Percentiles rank a stretch among this genome's conserved stretches.
phyloP scores from a whole-genome alignment of 2,113 vertebrate species.

The Sciurus niger region DNA sequence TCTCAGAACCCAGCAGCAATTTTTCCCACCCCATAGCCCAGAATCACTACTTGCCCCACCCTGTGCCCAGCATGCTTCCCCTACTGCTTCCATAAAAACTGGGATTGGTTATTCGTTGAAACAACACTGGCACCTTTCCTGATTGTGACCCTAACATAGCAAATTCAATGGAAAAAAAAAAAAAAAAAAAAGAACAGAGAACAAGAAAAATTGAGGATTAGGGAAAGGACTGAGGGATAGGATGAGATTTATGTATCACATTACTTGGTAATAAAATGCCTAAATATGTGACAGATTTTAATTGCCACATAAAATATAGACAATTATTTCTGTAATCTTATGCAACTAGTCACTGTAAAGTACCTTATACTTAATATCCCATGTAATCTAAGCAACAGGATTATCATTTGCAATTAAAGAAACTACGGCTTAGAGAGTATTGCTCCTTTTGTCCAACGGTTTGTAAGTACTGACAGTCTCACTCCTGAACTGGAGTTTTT shows the following conservation, averaged over 20 bases:
- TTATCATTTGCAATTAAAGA: background rate
- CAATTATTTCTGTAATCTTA: background rate
- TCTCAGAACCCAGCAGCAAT: rapidly evolving
- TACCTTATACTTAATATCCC: background rate
- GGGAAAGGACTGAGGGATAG: background rate
- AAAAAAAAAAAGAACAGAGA: background rate
- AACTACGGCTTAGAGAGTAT: background rate
- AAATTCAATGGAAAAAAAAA: background rate
- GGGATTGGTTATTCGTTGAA: background rate
- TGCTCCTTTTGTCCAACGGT: background rate
- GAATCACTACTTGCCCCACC: background rate
- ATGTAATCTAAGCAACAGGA: background rate
- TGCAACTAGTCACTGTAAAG: background rate
- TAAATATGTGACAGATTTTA: background rate
- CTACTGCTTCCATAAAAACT: background rate
- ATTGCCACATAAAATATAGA: background rate
- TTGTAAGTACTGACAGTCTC: background rate
- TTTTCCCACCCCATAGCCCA: background rate
- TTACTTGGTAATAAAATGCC: background rate
- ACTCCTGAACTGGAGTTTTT: background rate
- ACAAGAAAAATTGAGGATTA: background rate
- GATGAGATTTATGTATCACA: background rate
- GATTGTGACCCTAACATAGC: background rate
- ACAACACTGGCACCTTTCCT: background rate
- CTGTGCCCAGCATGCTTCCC: rapidly evolving